phyloP scores from a whole-genome alignment of 2,888 invertebrate species.

The Teleiodes luculella region DNA sequence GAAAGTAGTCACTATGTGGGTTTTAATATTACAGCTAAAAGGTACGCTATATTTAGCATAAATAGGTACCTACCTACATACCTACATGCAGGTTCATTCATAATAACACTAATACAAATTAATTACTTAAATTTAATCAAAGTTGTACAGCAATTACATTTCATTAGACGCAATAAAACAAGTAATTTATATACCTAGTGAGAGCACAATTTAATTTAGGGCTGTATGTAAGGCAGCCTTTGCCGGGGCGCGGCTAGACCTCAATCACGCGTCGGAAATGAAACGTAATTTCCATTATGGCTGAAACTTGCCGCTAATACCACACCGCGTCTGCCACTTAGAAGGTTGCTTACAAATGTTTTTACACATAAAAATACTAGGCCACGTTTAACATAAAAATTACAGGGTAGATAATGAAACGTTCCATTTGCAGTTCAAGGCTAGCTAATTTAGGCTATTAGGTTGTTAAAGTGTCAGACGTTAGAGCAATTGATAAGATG shows the following conservation, averaged over 20 bases:
- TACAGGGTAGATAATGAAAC: too few relatives aligned
- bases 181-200: slow-evolving; percentile 34
- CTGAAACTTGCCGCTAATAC: slow-evolving; percentile 38
- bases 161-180: slow-evolving; percentile 2
- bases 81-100: too few relatives aligned
- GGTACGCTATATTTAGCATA: too few relatives aligned
- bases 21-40: too few relatives aligned
- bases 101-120: background rate
- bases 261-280: slow-evolving; percentile 65
- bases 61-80: too few relatives aligned
- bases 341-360: slow-evolving; percentile 2
- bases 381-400: too few relatives aligned
- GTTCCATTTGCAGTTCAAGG: too few relatives aligned
- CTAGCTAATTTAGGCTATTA: too few relatives aligned
- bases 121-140: background rate
- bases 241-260: slow-evolving; percentile 45
- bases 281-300: slow-evolving; percentile 59
- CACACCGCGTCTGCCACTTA: slow-evolving; percentile 9
- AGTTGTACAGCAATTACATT: background rate
- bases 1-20: too few relatives aligned
- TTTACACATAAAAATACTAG: background rate
- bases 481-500: too few relatives aligned
- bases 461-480: too few relatives aligned
- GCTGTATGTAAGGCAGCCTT: slow-evolving; percentile 21
- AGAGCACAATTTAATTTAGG: slow-evolving; percentile 16